Evolutionary conservation across 2,888 invertebrate genomes (phyloP).

Genomic region (Gonocerus acuteangulatus): DNA sequence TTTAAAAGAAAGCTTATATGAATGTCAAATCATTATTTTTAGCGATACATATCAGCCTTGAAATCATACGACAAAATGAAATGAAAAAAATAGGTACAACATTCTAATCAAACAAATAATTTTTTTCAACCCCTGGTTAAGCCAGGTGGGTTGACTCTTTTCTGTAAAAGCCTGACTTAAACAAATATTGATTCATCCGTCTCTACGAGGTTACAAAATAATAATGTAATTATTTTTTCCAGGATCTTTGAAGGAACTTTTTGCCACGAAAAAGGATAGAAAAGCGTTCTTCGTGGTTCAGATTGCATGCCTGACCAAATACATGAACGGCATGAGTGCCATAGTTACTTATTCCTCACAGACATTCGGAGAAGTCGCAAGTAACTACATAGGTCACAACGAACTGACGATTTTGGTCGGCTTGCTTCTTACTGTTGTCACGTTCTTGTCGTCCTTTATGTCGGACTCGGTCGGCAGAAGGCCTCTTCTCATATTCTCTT

Average conservation of each 20-base stretch:
- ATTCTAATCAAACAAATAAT: too few relatives aligned
- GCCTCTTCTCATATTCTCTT: conserved; percentile 34
- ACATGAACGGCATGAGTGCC: conserved; percentile 33
- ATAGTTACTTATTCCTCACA: conserved; percentile 33
- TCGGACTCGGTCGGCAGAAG: conserved; percentile 34
- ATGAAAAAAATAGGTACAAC: too few relatives aligned
- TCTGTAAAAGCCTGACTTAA: too few relatives aligned
- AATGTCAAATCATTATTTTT: too few relatives aligned
- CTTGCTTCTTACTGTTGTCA: conserved; percentile 29
- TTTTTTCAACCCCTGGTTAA: too few relatives aligned
- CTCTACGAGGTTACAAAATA: too few relatives aligned
- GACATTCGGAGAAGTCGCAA: conserved; percentile 30
- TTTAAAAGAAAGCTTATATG: too few relatives aligned
- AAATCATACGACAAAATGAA: too few relatives aligned
- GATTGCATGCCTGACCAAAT: conserved; percentile 33
- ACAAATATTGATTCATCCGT: too few relatives aligned
- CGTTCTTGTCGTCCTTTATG: conserved; percentile 29
- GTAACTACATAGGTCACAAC: conserved; percentile 13
- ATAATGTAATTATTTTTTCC: too few relatives aligned
- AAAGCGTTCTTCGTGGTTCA: conserved; percentile 34
- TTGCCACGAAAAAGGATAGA: conserved; percentile 31
- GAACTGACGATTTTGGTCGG: conserved; percentile 33
- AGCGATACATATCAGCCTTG: too few relatives aligned
- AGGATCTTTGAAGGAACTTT: conserved; percentile 23
- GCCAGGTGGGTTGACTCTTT: too few relatives aligned